These are phyloP conservation scores for Oceanites oceanicus DNA, from an alignment of 2,113 vertebrate genomes.

Conservation along the genomic window DNA sequence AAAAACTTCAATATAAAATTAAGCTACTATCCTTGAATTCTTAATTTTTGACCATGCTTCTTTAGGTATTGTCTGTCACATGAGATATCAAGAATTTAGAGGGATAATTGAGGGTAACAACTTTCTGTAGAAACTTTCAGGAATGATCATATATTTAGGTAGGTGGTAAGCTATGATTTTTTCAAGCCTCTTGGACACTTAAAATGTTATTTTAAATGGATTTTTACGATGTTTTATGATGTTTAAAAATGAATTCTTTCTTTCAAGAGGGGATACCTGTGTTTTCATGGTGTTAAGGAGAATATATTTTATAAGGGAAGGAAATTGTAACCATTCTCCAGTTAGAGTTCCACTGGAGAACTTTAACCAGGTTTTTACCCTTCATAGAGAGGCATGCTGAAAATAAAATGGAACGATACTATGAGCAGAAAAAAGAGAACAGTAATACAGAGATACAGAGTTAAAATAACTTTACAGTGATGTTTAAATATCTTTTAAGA, in stretches of 20 bases:
- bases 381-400: not conserved
- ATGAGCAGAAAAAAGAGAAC: not conserved
- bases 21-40: not conserved
- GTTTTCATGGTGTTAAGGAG: not conserved
- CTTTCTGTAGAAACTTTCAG: not conserved
- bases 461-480: not conserved
- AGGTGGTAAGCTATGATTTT: not conserved
- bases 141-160: not conserved
- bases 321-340: not conserved
- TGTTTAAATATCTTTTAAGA: not conserved
- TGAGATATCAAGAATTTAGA: not conserved
- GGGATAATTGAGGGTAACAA: not conserved
- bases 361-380: not conserved
- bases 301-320: not conserved
- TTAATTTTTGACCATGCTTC: not conserved
- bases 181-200: not conserved
- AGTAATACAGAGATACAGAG: not conserved
- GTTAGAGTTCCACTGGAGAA: not conserved
- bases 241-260: not conserved
- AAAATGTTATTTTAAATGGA: not conserved
- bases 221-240: not conserved
- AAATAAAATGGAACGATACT: not conserved
- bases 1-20: not conserved
- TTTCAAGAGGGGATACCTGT: not conserved
- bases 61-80: not conserved